Evolutionary conservation across 2,797 vertebrate genomes (phyloP), one percentile per base, ranked within the genome.

Genomic region (Coreius guichenoti): DNA sequence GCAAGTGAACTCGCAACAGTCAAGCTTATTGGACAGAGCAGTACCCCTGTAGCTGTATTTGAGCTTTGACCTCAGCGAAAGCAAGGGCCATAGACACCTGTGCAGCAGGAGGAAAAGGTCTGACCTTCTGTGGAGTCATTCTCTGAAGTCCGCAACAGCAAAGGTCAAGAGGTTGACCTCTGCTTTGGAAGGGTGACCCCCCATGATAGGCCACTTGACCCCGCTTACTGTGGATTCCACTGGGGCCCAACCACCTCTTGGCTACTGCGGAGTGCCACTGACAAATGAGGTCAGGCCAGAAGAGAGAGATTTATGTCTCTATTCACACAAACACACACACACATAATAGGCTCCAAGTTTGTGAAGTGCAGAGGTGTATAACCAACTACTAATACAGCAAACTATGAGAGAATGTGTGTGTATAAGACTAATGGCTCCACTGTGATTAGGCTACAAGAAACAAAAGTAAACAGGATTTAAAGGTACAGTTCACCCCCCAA

Each of bases 131-230:
- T 51, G 51, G 61, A 88, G 54, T 77, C 63, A 90, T 85, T 89
- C 85, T 91, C 90, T 68, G 81, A 86, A 87, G 89, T 93, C 86
- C 80, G 45, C 51, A 54, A 7, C 87, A 89, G 89, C 80, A 84
- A 87, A 91, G 94, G 94, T 94, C 93, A 93, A 92, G 88, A 88
- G 82, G 91, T 91, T 92, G 90, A 94, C 92, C 94, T 88, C 45
- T 74, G 86, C 85, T 84, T 89, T 80, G 23, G 81, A 67, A 88
- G 73, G 33, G 14, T 78, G 80, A 90, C 86, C 93, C 92, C 89
- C 87, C 88, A 92, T 90, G 93, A 94, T 94, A 92, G 91, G 88
- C 91, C 93, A 95, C 95, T 95, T 95, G 94, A 96, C 94, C 94
- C 90, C 74, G 90, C 91, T 93, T 92, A 93, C 90, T 88, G 90